Conservation (phyloP, 92 coral and sea anemone species). For the Epizoanthus ramosus region DNA sequence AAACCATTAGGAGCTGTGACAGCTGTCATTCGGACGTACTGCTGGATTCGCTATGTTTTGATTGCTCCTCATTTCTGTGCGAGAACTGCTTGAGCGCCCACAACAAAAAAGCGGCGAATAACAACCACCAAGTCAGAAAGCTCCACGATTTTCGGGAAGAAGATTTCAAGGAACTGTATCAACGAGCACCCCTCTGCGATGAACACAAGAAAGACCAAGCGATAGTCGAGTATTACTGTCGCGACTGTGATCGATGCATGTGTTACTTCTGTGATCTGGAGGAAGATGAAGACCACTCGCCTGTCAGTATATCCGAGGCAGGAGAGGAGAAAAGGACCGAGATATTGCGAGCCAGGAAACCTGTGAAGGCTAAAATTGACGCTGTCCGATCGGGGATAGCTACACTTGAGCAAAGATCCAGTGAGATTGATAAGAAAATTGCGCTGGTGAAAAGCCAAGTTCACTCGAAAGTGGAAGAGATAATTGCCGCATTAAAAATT, state of each 20-base stretch:
- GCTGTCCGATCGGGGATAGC: slow-evolving; percentile 52
- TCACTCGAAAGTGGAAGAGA: slow-evolving; percentile 62
- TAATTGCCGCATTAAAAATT: slow-evolving; percentile 58
- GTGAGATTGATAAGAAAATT: slow-evolving; percentile 70
- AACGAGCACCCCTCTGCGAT: slow-evolving; percentile 60
- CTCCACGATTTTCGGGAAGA: slow-evolving; percentile 54
- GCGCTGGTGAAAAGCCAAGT: slow-evolving; percentile 68
- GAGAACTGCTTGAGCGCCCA: slow-evolving; percentile 50
- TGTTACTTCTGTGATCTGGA: slow-evolving; percentile 74
- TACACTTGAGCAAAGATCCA: slow-evolving; percentile 57
- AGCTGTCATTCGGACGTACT: slow-evolving; percentile 45
- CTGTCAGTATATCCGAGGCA: slow-evolving; percentile 56
- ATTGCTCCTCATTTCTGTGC: slow-evolving; percentile 71
- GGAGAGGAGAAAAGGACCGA: slow-evolving; percentile 44
- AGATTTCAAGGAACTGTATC: slow-evolving; percentile 58
- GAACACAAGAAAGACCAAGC: slow-evolving; percentile 61
- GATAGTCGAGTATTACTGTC: slow-evolving; percentile 71
- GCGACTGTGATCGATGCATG: slow-evolving; percentile 70
- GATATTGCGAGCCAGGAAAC: slow-evolving; percentile 36
- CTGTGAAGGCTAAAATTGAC: slow-evolving; percentile 50
- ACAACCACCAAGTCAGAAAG: slow-evolving; percentile 60
- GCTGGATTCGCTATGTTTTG: slow-evolving; percentile 72
- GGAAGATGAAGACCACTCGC: slow-evolving; percentile 66
- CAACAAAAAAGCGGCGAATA: slow-evolving; percentile 31
- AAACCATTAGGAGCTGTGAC: slow-evolving; percentile 45